Conservation (phyloP, 2,888 invertebrate species). For the Pollenia griseotomentosa region DNA sequence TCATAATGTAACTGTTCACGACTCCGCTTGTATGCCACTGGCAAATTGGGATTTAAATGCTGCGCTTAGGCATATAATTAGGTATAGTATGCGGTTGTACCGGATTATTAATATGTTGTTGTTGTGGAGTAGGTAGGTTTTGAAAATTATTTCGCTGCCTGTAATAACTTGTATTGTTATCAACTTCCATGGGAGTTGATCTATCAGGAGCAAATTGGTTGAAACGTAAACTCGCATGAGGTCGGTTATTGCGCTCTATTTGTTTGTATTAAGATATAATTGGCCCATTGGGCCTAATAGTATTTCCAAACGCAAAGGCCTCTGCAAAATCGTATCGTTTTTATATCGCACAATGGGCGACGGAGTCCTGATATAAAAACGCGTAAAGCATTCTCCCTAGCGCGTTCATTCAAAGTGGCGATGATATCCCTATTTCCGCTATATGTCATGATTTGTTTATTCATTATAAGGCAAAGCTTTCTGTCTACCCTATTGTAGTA, state of each 20-base stretch:
- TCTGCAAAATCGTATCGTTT: conserved; percentile 45
- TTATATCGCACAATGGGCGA: conserved; percentile 31
- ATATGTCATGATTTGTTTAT: conserved; percentile 59
- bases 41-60: conserved; percentile 38
- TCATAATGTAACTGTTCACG: not conserved
- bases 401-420: conserved; percentile 38
- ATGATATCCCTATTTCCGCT: conserved; percentile 57
- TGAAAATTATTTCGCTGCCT: conserved; percentile 51
- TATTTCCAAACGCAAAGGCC: conserved; percentile 50
- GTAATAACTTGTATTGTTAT: conserved; percentile 30
- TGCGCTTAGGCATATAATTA: conserved; percentile 35
- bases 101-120: conserved; percentile 43
- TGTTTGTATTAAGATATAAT: conserved; percentile 32
- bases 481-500: conserved; percentile 58
- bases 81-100: conserved; percentile 35
- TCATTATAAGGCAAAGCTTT: conserved; percentile 56
- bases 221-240: conserved; percentile 14
- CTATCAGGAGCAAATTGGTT: conserved; percentile 22
- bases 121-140: conserved; percentile 33
- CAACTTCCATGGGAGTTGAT: conserved; percentile 28
- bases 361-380: conserved; percentile 43
- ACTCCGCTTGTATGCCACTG: conserved; percentile 49
- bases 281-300: conserved; percentile 34
- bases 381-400: conserved; percentile 6
- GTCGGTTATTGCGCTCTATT: conserved; percentile 37